Evolutionary conservation across 2,113 vertebrate species (phyloP).

Genomic region (Cariama cristata): DNA sequence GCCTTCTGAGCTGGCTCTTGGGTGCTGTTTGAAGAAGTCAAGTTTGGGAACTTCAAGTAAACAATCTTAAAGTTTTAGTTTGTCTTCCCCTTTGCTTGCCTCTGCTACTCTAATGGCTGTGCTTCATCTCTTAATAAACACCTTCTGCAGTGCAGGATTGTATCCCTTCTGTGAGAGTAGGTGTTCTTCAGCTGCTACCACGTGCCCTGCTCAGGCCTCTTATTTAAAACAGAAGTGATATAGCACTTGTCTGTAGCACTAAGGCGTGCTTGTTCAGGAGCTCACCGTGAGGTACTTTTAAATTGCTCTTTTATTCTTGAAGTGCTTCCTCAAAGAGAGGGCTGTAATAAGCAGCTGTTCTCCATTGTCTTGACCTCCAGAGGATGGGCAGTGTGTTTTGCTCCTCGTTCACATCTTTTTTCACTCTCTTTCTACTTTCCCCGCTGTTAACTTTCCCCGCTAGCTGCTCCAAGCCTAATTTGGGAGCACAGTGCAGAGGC

Average conservation of each 20-base stretch:
- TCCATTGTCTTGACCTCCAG: not conserved
- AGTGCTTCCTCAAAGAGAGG: not conserved
- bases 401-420: not conserved
- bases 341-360: not conserved
- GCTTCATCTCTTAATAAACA: not conserved
- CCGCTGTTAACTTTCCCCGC: fast-evolving
- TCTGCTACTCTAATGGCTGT: not conserved
- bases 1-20: not conserved
- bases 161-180: not conserved
- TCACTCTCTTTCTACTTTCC: not conserved
- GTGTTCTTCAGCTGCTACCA: not conserved
- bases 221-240: not conserved
- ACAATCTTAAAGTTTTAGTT: not conserved
- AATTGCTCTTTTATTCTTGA: not conserved
- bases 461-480: not conserved
- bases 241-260: not conserved
- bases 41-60: not conserved
- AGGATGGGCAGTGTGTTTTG: not conserved
- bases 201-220: not conserved
- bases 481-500: not conserved
- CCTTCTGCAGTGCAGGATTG: not conserved
- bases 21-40: not conserved
- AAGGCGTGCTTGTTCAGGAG: not conserved
- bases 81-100: not conserved
- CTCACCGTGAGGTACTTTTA: not conserved